Evolutionary conservation across 2,113 vertebrate species (phyloP).

Genomic region (Chaetops frenatus): DNA sequence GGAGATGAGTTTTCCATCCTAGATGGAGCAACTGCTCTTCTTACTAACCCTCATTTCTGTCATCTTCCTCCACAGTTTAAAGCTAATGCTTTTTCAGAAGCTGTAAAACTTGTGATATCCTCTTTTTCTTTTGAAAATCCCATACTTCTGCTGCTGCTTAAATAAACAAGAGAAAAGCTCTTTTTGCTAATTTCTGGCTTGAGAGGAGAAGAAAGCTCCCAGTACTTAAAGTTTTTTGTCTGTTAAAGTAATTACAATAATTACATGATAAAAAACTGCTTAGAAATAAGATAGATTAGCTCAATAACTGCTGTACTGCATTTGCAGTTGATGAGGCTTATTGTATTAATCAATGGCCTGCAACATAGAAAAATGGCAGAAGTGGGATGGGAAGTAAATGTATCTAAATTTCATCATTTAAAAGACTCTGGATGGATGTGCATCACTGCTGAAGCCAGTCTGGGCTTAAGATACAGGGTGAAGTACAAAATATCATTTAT

Average conservation of each 20-base stretch:
- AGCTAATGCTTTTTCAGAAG: background rate
- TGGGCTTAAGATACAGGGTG: background rate
- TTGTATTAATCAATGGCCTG: background rate
- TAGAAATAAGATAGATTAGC: slow-evolving; percentile 47
- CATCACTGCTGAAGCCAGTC: background rate
- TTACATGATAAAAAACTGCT: slow-evolving; percentile 36
- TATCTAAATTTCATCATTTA: background rate
- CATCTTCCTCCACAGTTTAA: background rate
- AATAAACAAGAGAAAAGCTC: slow-evolving; percentile 19
- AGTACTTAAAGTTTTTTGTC: slow-evolving; percentile 4
- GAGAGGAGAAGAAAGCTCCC: background rate
- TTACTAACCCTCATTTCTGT: background rate
- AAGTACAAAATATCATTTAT: background rate
- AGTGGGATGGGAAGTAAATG: background rate
- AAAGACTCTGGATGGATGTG: background rate
- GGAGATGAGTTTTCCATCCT: background rate
- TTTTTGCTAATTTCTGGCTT: slow-evolving; percentile 31
- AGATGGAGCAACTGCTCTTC: background rate
- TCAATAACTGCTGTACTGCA: slow-evolving; percentile 17
- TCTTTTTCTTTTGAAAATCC: background rate
- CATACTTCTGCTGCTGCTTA: background rate
- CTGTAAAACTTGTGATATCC: background rate
- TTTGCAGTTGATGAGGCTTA: slow-evolving; percentile 28
- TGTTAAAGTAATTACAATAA: slow-evolving; percentile 39
- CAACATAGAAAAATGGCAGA: background rate